Evolutionary conservation across 2,888 invertebrate genomes (phyloP), one percentile per base, ranked within the genome.

Genomic region (Lithophane semibrunnea): DNA sequence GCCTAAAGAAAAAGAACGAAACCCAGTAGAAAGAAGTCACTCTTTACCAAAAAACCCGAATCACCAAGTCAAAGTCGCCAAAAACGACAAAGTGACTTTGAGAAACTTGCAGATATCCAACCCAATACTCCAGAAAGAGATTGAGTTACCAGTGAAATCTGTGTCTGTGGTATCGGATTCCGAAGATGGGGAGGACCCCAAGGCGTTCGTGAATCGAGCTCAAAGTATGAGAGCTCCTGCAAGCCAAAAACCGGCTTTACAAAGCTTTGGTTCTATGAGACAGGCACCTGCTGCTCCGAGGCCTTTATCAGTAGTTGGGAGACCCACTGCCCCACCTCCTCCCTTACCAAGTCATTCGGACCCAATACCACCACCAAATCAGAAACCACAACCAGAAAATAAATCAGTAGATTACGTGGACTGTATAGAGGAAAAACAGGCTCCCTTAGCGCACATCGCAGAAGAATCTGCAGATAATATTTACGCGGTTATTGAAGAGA

Each of bases 401-500:
- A 94, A 93, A 80, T 92, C 94, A 2, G 91, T 93, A 52, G 98
- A 98, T 78, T 98, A 98, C 91, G 98, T 98, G 66, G 98, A 98
- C 91, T 98, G 98, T 90, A 97, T 98, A 77, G 98, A 98, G 87
- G 97, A 98, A 82, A 96, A 97, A 65, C 97, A 97, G 47, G 96
- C 97, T 0, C 97, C 97, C 0, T 91, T 98, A 79, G 97, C 97
- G 0, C 97, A 98, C 85, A 97, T 98, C 69, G 97, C 97, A 80
- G 98, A 97, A 88, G 97, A 97, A 88, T 97, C 97, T 0, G 93
- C 96, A 21, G 98, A 98, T 90, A 98, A 98, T 90, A 99, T 99
- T 83, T 99, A 99, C 92, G 98, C 98, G 0, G 98, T 98, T 0
- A 99, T 99, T 70, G 98, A 99, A 90, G 99, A 99, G 91, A 97